Evolutionary conservation across 2,113 vertebrate genomes (phyloP).

Genomic region (Misgurnus mizolepis): DNA sequence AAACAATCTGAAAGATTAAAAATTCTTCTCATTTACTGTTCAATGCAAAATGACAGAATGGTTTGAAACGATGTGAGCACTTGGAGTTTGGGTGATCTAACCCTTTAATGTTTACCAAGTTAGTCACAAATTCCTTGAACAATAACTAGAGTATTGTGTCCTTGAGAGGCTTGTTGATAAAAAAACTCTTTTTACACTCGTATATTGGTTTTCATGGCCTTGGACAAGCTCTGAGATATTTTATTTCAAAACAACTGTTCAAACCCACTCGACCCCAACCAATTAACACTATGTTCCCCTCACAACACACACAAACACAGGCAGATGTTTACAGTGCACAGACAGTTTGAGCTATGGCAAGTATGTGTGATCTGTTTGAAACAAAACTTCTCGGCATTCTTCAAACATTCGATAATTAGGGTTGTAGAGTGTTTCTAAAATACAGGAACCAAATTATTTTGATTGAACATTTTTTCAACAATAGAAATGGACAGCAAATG

Average conservation of each 20-base stretch:
- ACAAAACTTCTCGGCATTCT: neutral
- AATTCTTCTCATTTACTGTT: too few species aligned
- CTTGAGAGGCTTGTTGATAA: conserved; percentile 10
- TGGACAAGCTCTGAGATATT: conserved; percentile 3
- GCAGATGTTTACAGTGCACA: neutral
- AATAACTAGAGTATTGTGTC: neutral
- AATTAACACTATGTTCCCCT: conserved; percentile 15
- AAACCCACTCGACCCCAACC: conserved; percentile 3
- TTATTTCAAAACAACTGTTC: conserved; percentile 19
- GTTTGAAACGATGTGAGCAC: too few species aligned
- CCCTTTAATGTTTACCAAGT: neutral
- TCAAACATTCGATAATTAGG: too few species aligned
- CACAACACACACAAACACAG: neutral
- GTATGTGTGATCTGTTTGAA: neutral
- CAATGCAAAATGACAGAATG: too few species aligned
- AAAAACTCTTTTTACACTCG: conserved; percentile 5
- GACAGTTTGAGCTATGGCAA: neutral
- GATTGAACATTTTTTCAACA: too few species aligned
- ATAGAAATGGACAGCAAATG: too few species aligned
- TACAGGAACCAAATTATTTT: too few species aligned
- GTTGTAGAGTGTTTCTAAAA: too few species aligned
- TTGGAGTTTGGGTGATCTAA: too few species aligned
- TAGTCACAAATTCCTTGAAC: neutral
- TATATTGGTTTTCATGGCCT: conserved; percentile 11
- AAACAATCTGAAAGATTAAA: too few species aligned